Evolutionary conservation across 2,113 vertebrate genomes (phyloP), one percentile per base, ranked within the genome.

Genomic region (Bufo bufo): DNA sequence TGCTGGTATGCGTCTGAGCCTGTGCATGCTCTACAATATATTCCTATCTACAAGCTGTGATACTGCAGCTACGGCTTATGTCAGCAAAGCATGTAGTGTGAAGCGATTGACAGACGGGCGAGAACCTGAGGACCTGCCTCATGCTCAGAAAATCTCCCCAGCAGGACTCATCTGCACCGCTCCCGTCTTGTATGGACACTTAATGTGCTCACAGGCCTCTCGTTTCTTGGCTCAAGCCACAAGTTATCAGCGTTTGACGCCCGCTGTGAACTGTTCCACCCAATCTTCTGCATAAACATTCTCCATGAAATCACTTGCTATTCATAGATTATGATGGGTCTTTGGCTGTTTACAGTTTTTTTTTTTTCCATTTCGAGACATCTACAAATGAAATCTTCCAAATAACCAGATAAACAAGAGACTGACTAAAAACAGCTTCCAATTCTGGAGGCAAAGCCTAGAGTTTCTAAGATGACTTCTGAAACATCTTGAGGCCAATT

Each of bases 41-140:
- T 84, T 84, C 82, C 33, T 84, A 71, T 84, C 82, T 84, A 50
- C 63, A 52, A 84, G 82, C 82, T 84, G 11, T 84, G 49, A 84
- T 49, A 54, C 65, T 84, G 82, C 61, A 69, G 47, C 63, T 7
- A 52, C 19, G 11, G 63, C 82, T 84, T 84, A 50, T 84, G 82
- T 84, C 82, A 84, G 82, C 82, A 84, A 66, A 66, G 63, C 63
- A 14, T 69, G 50, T 11, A 71, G 63, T 71, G 63, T 71, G 82
- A 84, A 69, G 11, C 63, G 33, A 33, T 54, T 69, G 54, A 47
- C 47, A 69, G 58, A 50, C 66, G 61, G 47, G 19, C 52, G 69
- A 16, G 58, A 23, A 20, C 63, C 82, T 9, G 82, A 54, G 82
- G 82, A 84, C 61, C 61, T 61, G 33, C 54, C 47, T 69, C 47